A percentile compares a stretch with the other conserved stretches of the same genome.
Evolutionary conservation across 2,113 vertebrate genomes (phyloP).

Genomic region (Mohoua ochrocephala): DNA sequence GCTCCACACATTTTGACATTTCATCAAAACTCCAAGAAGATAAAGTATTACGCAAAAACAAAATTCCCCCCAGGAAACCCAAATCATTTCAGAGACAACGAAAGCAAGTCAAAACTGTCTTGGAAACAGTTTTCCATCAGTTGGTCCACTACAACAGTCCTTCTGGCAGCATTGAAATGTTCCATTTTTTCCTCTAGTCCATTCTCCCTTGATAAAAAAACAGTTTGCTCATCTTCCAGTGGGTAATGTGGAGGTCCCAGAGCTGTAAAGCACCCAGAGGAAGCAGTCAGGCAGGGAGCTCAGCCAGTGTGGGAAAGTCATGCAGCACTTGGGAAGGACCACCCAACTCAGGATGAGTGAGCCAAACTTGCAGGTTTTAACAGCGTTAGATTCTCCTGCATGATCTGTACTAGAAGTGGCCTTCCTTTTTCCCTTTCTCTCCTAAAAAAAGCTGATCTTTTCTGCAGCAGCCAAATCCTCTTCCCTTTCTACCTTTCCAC

Average conservation of each 20-base stretch:
- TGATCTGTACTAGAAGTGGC: not conserved
- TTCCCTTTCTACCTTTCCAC: not conserved
- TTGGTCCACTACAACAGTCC: not conserved
- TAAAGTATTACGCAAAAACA: not conserved
- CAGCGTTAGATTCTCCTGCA: not conserved
- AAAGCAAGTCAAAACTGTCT: not conserved
- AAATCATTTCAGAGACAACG: not conserved
- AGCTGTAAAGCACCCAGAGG: not conserved
- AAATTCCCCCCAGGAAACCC: not conserved
- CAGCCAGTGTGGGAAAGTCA: rapidly evolving
- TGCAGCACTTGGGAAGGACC: not conserved
- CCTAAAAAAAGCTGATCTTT: not conserved
- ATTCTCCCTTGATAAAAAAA: not conserved
- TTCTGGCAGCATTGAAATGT: not conserved
- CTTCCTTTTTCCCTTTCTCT: not conserved
- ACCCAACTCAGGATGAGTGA: not conserved
- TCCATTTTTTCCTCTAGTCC: not conserved
- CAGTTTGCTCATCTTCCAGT: not conserved
- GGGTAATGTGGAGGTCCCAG: not conserved
- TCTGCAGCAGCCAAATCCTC: not conserved
- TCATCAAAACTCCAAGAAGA: not conserved
- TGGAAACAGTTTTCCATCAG: not conserved
- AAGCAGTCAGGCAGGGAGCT: not conserved
- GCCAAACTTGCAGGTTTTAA: not conserved
- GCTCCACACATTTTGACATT: not conserved